Evolutionary conservation across 1,140 invertebrate genomes (phyloP), one percentile per base, ranked within the genome.

Genomic region (Brachionus rotundiformis): DNA sequence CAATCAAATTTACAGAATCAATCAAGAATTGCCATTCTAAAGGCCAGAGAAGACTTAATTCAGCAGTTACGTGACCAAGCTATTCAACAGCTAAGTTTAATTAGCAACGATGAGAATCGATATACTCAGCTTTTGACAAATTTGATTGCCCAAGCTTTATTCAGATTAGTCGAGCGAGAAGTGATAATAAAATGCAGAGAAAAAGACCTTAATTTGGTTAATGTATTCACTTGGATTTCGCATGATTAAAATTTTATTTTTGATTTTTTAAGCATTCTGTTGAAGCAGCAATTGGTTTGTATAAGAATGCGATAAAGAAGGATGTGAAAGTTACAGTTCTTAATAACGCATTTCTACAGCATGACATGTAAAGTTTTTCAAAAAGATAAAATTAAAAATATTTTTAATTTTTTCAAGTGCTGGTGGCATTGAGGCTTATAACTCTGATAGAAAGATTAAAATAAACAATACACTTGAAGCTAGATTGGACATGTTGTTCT

Each of bases 1-100:
- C 79, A 81, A 10, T 81, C 79, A 47, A 81, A 81, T 44, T 81
- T 81, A 68, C 54, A 63, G n/a, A 81, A 81, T 81, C 54, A 63
- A 23, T 63, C 54, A 11, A 36, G 79, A 63, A 41, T 81, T 1
- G 31, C 79, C 6, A 81, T 81, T 65, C 29, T 81, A 8, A 81
- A 81, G 33, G 79, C 79, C 25, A 59, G 79, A 65, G 79, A 81
- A 19, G 79, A 81, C 59, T 47, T 63, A 19, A 65, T 81, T 41
- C 79, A 81, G 31, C 41, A 44, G 39, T 47, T 81, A 31, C 61
- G 63, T 13, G 54, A 81, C n/a, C 41, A 81, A 44, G 79, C 79
- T n/a, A 31, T 63, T 29, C 2, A 81, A 2, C 36, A 63, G 49
- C 49, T 81, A 33, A 49, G 59, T 19, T 63, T 81, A n/a, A 63